Evolutionary conservation across 2,888 invertebrate species (phyloP).

Genomic region (Drepanosiphum platanoidis): DNA sequence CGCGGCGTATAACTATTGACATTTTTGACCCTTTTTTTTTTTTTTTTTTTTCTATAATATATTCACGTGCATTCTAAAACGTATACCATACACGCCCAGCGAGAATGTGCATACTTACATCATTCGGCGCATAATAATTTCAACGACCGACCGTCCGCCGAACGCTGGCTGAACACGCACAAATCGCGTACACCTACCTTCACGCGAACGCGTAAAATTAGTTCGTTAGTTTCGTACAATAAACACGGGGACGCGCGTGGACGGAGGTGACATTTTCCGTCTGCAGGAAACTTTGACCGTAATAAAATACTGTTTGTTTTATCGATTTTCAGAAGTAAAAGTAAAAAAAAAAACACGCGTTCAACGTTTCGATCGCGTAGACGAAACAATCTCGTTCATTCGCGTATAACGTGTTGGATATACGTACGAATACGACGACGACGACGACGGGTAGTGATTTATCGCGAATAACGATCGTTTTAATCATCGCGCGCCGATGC

Average conservation of each 20-base stretch:
- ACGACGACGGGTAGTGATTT: background rate
- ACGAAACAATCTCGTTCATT: background rate
- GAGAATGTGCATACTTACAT: background rate
- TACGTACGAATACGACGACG: background rate
- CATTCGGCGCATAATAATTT: background rate
- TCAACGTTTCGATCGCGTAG: too few relatives aligned
- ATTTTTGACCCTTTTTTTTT: background rate
- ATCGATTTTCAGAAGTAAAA: background rate
- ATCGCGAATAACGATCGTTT: background rate
- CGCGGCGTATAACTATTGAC: too few relatives aligned
- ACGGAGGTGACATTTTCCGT: background rate
- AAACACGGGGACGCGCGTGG: background rate
- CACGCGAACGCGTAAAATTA: background rate
- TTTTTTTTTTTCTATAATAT: background rate
- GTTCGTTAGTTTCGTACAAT: background rate
- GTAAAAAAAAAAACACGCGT: background rate
- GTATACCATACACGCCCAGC: background rate
- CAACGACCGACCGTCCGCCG: background rate
- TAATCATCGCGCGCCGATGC: background rate
- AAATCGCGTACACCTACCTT: background rate
- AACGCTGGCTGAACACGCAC: background rate
- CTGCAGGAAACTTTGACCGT: background rate
- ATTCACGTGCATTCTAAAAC: background rate
- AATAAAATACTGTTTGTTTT: background rate
- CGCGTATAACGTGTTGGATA: background rate